Evolutionary conservation across 2,888 invertebrate species (phyloP).

Genomic region (Tigriopus californicus): DNA sequence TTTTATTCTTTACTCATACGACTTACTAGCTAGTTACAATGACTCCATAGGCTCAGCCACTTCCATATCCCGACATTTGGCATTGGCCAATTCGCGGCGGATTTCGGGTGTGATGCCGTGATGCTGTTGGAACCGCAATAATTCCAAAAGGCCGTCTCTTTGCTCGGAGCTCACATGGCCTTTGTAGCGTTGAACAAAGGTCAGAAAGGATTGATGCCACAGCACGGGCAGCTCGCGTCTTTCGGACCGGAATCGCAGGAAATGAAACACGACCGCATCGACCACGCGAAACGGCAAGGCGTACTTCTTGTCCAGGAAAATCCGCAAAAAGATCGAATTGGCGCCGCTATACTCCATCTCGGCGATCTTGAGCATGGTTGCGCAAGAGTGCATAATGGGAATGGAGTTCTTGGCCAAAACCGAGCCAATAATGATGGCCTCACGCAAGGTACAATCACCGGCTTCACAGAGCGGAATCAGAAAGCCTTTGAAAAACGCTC

Average conservation of each 20-base stretch:
- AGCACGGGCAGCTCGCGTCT: conserved; percentile 68
- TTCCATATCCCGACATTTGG: conserved; percentile 48
- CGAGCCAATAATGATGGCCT: conserved; percentile 86
- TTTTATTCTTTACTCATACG: background rate
- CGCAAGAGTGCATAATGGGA: conserved; percentile 83
- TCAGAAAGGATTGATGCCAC: conserved; percentile 88
- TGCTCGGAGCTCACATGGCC: conserved; percentile 84
- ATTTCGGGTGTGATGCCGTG: conserved; percentile 58
- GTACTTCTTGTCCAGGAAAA: conserved; percentile 92
- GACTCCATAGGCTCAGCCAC: conserved; percentile 6
- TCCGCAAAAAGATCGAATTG: conserved; percentile 72
- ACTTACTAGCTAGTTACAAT: background rate
- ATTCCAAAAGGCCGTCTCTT: conserved; percentile 57
- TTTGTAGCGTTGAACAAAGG: conserved; percentile 88
- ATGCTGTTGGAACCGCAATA: conserved; percentile 49
- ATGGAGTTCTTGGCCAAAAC: conserved; percentile 76
- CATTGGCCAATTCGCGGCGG: conserved; percentile 62
- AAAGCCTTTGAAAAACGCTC: conserved; percentile 88
- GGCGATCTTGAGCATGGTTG: conserved; percentile 81
- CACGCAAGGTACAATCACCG: conserved; percentile 81
- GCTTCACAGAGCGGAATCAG: conserved; percentile 42
- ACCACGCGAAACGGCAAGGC: conserved; percentile 85
- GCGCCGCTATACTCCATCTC: conserved; percentile 95
- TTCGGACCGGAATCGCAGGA: conserved; percentile 44
- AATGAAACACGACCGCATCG: conserved; percentile 85